Evolutionary conservation across 2,888 invertebrate species (phyloP).

Genomic region (Andricus quercusramuli): DNA sequence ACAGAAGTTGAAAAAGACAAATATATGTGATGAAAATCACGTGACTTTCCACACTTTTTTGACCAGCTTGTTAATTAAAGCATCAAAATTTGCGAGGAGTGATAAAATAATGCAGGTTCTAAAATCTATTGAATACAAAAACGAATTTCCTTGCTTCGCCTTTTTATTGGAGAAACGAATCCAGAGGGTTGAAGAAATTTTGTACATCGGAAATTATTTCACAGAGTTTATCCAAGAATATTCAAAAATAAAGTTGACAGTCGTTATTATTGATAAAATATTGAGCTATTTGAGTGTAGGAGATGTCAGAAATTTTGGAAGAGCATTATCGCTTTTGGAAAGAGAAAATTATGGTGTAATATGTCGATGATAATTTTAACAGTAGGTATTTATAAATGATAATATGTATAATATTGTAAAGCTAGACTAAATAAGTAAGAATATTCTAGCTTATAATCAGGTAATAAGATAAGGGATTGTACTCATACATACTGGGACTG

Average conservation of each 20-base stretch:
- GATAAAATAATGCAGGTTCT: background rate
- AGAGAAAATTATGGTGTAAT: no score
- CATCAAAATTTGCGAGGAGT: background rate
- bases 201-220: background rate
- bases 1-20: background rate
- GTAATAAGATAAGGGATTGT: no score
- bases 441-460: no score
- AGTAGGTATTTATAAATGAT: no score
- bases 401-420: no score
- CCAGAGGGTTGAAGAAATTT: background rate
- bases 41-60: constrained; percentile 1
- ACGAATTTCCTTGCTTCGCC: background rate
- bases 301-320: constrained; percentile 3
- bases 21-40: background rate
- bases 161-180: constrained; percentile 15
- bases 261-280: background rate
- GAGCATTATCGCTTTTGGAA: background rate
- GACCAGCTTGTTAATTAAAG: background rate
- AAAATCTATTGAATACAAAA: background rate
- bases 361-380: no score
- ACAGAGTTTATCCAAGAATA: background rate
- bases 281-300: background rate
- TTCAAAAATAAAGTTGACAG: background rate
- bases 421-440: no score
- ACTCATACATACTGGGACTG: no score